phyloP scores from a whole-genome alignment of 2,888 invertebrate genomes.

The Lithophane socia region DNA sequence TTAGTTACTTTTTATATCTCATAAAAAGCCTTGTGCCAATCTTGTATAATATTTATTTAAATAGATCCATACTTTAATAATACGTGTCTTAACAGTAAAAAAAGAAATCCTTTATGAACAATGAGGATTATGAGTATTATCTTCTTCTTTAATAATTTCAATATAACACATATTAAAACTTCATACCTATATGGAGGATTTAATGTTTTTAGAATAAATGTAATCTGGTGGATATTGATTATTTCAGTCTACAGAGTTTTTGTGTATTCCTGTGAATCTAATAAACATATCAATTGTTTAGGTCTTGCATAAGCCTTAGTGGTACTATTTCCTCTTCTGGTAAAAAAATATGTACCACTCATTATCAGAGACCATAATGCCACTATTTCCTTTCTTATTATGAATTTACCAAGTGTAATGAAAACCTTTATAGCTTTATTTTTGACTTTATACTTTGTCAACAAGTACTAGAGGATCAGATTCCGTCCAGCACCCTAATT shows the following conservation, averaged over 20 bases:
- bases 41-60: constrained; percentile 43
- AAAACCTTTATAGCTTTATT: constrained; percentile 62
- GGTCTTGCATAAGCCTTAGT: constrained; percentile 22
- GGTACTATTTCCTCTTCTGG: constrained; percentile 36
- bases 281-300: constrained; percentile 10
- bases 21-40: constrained; percentile 52
- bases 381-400: constrained; percentile 56
- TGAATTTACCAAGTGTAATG: constrained; percentile 57
- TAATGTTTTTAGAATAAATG: constrained; percentile 15
- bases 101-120: constrained; percentile 1
- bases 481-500: constrained; percentile 42
- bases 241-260: constrained; percentile 12
- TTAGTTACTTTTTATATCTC: constrained; percentile 44
- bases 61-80: constrained; percentile 19
- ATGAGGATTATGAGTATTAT: constrained; percentile 16
- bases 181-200: constrained; percentile 9
- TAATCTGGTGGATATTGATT: constrained; percentile 29
- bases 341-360: constrained; percentile 5
- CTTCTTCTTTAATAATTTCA: constrained; percentile 18
- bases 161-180: neutral
- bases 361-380: constrained; percentile 30
- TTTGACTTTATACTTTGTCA: constrained; percentile 59
- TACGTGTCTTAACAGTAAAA: constrained; percentile 13
- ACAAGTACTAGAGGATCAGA: constrained; percentile 46
- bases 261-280: constrained; percentile 21